A percentile compares a stretch with the other conserved stretches of the same genome.
Evolutionary conservation across 2,113 vertebrate species (phyloP).

Genomic region (Chloropsis cyanopogon): DNA sequence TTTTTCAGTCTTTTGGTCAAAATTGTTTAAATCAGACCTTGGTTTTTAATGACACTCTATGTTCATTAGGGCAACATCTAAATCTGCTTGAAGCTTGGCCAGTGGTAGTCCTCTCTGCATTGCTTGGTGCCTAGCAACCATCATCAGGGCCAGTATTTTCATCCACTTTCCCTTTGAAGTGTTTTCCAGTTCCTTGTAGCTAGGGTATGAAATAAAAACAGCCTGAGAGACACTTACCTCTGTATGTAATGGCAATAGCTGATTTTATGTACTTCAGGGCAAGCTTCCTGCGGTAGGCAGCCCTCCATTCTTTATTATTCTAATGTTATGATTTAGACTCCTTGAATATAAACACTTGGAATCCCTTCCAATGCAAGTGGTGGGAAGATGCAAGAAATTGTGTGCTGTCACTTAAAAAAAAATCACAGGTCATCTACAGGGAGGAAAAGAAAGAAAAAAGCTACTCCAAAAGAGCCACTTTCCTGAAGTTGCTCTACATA

Average conservation of each 20-base stretch:
- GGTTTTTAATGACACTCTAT: conserved; percentile 3
- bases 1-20: background rate
- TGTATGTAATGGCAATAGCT: background rate
- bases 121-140: conserved; percentile 70
- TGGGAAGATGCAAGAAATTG: background rate
- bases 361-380: background rate
- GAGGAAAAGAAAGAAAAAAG: background rate
- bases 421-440: background rate
- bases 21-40: background rate
- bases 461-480: background rate
- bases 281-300: conserved; percentile 20
- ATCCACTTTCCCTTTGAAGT: conserved; percentile 28
- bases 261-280: conserved; percentile 35
- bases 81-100: conserved; percentile 25
- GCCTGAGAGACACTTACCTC: conserved; percentile 19
- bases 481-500: background rate
- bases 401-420: background rate
- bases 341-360: conserved; percentile 14
- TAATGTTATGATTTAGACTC: conserved; percentile 8
- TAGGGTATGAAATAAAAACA: conserved; percentile 30
- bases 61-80: conserved; percentile 47
- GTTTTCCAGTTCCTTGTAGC: conserved; percentile 53
- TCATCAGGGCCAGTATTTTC: conserved; percentile 25
- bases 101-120: conserved; percentile 41
- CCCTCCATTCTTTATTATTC: background rate